phyloP scores from a whole-genome alignment of 2,888 invertebrate species.

The Escarpia spicata region DNA sequence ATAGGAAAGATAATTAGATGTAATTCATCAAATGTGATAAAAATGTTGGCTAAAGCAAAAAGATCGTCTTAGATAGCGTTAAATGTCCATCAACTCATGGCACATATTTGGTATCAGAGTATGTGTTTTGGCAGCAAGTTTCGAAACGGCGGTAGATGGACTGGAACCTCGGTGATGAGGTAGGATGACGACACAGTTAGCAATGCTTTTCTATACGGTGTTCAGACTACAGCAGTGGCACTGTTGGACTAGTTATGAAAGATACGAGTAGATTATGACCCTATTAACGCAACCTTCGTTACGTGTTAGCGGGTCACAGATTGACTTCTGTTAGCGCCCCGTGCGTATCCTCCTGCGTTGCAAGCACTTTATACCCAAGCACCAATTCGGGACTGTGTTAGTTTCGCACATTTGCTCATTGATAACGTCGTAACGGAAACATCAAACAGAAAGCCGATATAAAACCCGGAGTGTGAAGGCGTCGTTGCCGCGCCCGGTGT shows the following conservation, averaged over 20 bases:
- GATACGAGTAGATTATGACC: too few relatives aligned
- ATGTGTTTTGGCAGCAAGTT: too few relatives aligned
- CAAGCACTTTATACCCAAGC: background rate
- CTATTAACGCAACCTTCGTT: background rate
- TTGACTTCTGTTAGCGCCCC: background rate
- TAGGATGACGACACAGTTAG: too few relatives aligned
- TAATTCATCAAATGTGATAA: too few relatives aligned
- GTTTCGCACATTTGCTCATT: background rate
- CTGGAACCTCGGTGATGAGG: too few relatives aligned
- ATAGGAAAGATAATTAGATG: too few relatives aligned
- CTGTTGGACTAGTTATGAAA: too few relatives aligned
- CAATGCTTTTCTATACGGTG: background rate
- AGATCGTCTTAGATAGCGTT: too few relatives aligned
- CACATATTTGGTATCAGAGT: too few relatives aligned
- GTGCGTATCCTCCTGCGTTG: background rate
- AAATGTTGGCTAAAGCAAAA: too few relatives aligned
- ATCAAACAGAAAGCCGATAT: background rate
- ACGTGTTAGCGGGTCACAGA: background rate
- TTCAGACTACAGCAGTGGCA: background rate
- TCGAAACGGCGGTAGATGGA: too few relatives aligned
- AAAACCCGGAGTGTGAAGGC: background rate
- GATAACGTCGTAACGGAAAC: slow-evolving; percentile 2
- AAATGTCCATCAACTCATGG: too few relatives aligned
- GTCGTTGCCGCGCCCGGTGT: background rate
- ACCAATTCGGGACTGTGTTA: background rate